Evolutionary conservation across 2,113 vertebrate genomes (phyloP).

Genomic region (Corynorhinus townsendii): DNA sequence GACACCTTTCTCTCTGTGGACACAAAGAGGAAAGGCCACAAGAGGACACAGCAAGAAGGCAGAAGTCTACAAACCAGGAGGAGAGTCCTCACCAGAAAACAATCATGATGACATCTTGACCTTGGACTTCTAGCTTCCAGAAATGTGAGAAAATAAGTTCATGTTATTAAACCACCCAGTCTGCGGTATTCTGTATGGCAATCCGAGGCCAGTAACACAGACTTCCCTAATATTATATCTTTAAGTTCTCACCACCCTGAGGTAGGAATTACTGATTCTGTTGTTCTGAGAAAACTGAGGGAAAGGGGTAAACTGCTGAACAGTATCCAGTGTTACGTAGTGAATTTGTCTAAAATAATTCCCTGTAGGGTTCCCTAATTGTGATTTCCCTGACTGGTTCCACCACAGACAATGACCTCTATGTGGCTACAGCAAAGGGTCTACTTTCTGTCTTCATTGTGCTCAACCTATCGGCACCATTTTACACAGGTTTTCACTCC

Average conservation of each 20-base stretch:
- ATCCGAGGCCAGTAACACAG: neutral
- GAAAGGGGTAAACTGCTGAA: neutral
- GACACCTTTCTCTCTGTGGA: neutral
- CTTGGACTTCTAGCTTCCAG: neutral
- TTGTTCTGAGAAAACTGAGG: neutral
- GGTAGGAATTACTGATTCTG: neutral
- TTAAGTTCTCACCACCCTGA: neutral
- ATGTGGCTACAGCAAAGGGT: neutral
- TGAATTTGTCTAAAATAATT: neutral
- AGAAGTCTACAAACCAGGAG: neutral
- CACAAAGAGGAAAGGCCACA: neutral
- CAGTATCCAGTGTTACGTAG: neutral
- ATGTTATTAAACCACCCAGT: neutral
- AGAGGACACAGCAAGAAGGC: neutral
- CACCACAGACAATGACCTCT: neutral
- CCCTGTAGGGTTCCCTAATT: neutral
- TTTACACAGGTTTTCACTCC: rapidly evolving
- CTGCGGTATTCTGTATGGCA: neutral
- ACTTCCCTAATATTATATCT: neutral
- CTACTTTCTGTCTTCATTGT: neutral
- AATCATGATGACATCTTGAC: neutral
- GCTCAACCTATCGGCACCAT: rapidly evolving
- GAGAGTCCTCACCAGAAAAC: neutral
- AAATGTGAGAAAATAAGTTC: neutral
- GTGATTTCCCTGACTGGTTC: neutral